These are phyloP conservation scores for Plestiodon gilberti DNA, from an alignment of 2,113 vertebrate genomes.

Conservation along the genomic window DNA sequence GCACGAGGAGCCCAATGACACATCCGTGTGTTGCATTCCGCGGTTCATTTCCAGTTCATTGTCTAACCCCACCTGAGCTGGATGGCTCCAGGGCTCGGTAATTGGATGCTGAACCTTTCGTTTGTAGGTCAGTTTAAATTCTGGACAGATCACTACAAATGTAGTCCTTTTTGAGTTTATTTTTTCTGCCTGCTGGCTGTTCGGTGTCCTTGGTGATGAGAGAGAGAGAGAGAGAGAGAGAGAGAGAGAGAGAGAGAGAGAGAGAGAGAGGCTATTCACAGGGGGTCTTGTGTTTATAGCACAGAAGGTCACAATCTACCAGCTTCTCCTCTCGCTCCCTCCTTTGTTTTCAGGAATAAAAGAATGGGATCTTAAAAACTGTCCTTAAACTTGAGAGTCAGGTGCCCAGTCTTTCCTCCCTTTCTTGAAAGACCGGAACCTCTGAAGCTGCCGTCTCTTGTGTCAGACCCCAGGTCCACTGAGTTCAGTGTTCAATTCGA, in stretches of 20 bases:
- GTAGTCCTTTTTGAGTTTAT: neutral
- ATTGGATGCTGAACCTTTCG: constrained; percentile 39
- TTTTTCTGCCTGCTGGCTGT: neutral
- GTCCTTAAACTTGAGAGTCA: neutral
- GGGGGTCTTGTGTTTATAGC: neutral
- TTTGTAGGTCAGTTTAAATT: constrained; percentile 30
- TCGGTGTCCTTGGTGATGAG: neutral
- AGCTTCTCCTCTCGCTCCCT: neutral
- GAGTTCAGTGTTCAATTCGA: neutral
- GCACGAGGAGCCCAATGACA: neutral
- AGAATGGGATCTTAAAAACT: neutral
- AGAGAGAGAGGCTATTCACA: too few relatives aligned
- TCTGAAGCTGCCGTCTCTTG: neutral
- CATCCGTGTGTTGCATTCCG: constrained; percentile 41
- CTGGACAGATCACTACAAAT: neutral
- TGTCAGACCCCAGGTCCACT: neutral
- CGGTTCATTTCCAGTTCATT: constrained; percentile 46
- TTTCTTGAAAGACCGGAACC: neutral
- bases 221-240: neutral
- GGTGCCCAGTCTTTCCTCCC: neutral
- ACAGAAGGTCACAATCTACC: neutral
- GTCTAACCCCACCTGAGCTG: constrained; percentile 40
- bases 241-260: neutral
- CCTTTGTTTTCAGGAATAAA: neutral
- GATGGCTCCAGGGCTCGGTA: constrained; percentile 31